Conservation (phyloP, 2,888 invertebrate genomes). For the Ornithoptera priamus region DNA sequence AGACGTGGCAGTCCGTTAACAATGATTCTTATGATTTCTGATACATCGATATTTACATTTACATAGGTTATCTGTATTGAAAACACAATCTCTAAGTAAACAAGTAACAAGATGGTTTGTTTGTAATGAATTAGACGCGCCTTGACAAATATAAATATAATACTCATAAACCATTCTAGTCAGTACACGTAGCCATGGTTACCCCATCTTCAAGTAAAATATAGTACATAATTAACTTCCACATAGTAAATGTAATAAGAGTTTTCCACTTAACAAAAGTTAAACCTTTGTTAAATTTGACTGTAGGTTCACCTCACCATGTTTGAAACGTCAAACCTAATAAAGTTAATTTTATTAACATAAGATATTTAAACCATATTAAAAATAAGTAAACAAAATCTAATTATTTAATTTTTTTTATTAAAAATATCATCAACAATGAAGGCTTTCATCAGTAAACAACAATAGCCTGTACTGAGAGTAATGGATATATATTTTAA, state of each 20-base stretch:
- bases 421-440: too few species aligned
- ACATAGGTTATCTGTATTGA: neutral
- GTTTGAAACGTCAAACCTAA: neutral
- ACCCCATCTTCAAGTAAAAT: neutral
- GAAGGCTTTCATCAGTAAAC: too few species aligned
- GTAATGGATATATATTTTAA: neutral
- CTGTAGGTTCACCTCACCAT: neutral
- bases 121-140: too few species aligned
- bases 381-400: too few species aligned
- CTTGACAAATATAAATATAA: too few species aligned
- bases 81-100: neutral
- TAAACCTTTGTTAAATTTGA: neutral
- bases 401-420: too few species aligned
- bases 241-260: neutral
- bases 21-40: slow-evolving; percentile 53
- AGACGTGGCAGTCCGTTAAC: neutral
- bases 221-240: neutral
- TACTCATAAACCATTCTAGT: neutral
- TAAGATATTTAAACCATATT: neutral
- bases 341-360: neutral
- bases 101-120: neutral
- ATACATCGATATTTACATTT: slow-evolving; percentile 48
- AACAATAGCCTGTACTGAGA: too few species aligned
- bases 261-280: neutral
- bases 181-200: neutral